Conservation (phyloP, 2,113 vertebrate species). For the Tragelaphus scriptus region DNA sequence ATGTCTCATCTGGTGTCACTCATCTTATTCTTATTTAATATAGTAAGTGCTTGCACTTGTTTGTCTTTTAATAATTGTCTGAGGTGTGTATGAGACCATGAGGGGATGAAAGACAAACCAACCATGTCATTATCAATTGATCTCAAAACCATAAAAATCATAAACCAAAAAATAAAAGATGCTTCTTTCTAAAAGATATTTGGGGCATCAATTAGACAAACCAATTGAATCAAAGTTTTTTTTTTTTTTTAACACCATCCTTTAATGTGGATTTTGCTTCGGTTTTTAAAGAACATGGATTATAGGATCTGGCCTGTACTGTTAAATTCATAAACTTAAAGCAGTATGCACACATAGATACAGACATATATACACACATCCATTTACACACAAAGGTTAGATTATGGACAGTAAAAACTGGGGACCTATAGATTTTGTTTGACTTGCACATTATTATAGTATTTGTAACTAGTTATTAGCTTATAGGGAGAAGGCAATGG, state of each 20-base stretch:
- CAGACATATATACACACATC: not conserved
- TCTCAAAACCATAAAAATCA: not conserved
- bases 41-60: not conserved
- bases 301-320: not conserved
- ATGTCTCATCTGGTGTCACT: not conserved
- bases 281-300: not conserved
- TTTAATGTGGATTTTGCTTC: not conserved
- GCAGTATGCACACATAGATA: not conserved
- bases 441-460: not conserved
- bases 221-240: not conserved
- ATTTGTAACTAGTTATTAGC: not conserved
- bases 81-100: not conserved
- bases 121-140: not conserved
- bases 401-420: not conserved
- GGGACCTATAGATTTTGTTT: not conserved
- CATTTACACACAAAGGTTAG: not conserved
- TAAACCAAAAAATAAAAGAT: not conserved
- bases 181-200: not conserved
- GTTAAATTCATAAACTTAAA: not conserved
- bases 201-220: not conserved
- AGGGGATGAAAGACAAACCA: not conserved
- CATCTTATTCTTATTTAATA: conserved; percentile 14
- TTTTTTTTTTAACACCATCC: not conserved
- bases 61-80: conserved; percentile 29
- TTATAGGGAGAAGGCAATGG: not conserved